Evolutionary conservation across 2,113 vertebrate species (phyloP), one percentile per base, ranked within the genome.

Genomic region (Hyperopisus bebe): DNA sequence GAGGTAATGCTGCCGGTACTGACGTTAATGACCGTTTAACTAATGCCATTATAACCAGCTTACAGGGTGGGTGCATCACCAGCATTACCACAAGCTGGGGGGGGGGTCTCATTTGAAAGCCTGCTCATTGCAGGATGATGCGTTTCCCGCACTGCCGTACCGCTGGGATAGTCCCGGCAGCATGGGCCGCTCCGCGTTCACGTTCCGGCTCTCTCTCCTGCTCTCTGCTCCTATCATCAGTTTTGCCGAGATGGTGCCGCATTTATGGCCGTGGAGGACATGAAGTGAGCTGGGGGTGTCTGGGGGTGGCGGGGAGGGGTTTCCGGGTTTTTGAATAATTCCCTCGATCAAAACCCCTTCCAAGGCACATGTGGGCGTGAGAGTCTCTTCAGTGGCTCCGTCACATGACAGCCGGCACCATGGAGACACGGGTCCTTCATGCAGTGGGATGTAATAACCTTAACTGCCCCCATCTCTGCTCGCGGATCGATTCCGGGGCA

Each of bases 21-120:
- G 90, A 91, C 89, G 83, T 88, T 91, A 92, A 92, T 92, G 92
- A 91, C 88, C 87, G 89, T 89, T 90, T 92, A 92, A 92, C 91
- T 90, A 92, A 91, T 90, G 90, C 58, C 86, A 70, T 90, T 88
- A 90, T 90, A 86, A 66, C 82, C 46, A 86, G 82, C 55, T 89
- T 89, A 90, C 90, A 74, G 55, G 44, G 11, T 31, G 55, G 87
- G 27, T 7, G 50, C 74, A 74, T 74, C 31, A 35, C 70, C 27
- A 74, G 70, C 87, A 90, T 70, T 82, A 89, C 27, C 19, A 88
- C 10, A 35, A 11, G 66, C 42, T 8, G 87, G 74, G 47, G 8
- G 82, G 66, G 55, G 19, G 86, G 27, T 10, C 42, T 70, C 42
- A 9, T 86, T 51, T 27, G 70, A 51, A n/a, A 77, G 48, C 39